Evolutionary conservation across 2,113 vertebrate genomes (phyloP).

Genomic region (Pelecanoides urinatrix): DNA sequence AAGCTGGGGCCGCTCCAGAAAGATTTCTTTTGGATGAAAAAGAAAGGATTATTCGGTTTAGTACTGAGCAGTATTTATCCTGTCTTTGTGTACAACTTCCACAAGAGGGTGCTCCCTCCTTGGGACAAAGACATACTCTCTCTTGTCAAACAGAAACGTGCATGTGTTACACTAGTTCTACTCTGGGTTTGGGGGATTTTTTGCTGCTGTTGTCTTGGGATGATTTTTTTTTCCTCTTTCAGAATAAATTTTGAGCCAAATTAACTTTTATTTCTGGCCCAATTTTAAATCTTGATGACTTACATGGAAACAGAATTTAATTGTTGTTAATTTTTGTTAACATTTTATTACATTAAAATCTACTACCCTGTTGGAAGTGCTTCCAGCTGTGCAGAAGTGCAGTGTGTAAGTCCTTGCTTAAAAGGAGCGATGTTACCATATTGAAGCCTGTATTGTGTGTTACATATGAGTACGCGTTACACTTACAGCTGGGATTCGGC

Average conservation of each 20-base stretch:
- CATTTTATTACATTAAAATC: neutral
- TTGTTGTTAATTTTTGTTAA: neutral
- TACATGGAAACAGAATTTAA: neutral
- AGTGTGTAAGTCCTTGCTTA: neutral
- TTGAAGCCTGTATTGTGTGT: neutral
- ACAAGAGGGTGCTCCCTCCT: slow-evolving; percentile 47
- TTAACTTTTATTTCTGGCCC: neutral
- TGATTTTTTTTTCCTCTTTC: neutral
- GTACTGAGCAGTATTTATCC: fast-evolving
- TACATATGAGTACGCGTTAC: too few relatives aligned
- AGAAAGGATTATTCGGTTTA: neutral
- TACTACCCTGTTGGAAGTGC: neutral
- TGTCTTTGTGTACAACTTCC: neutral
- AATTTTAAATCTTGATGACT: neutral
- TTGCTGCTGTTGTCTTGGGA: neutral
- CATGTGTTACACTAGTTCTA: fast-evolving
- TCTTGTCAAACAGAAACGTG: too few relatives aligned
- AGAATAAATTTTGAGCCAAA: neutral
- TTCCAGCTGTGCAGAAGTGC: neutral
- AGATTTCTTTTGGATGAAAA: neutral
- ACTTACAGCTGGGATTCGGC: neutral
- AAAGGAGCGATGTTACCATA: neutral
- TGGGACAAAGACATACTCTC: neutral
- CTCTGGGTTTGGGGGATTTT: neutral
- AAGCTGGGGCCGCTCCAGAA: neutral